Conservation (phyloP, 1,140 invertebrate species). For the Magallana angulata region DNA sequence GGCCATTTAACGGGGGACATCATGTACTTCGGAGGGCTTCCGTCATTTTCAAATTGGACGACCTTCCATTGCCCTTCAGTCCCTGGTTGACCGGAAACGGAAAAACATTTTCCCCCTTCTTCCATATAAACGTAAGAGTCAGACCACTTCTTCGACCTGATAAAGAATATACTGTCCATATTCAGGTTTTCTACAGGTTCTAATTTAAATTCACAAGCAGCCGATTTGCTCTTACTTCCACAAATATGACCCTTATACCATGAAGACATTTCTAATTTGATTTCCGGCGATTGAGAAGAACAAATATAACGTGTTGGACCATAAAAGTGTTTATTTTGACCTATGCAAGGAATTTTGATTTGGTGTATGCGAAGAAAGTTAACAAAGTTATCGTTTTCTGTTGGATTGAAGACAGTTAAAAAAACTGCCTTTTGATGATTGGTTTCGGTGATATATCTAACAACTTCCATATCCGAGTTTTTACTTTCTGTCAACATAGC, state of each 20-base stretch:
- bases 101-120: neutral
- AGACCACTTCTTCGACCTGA: neutral
- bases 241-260: neutral
- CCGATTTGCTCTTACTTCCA: neutral
- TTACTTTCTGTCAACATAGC: neutral
- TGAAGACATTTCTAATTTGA: neutral
- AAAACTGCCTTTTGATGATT: neutral
- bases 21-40: neutral
- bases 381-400: neutral
- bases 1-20: neutral
- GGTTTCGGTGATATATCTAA: neutral
- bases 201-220: neutral
- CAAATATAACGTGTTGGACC: neutral
- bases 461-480: neutral
- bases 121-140: neutral
- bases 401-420: neutral
- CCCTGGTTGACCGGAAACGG: neutral
- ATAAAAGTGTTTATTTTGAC: neutral
- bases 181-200: neutral
- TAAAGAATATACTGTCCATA: neutral
- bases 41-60: neutral
- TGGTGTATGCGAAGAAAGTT: neutral
- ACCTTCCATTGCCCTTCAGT: neutral
- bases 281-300: neutral
- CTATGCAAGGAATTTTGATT: neutral